These are phyloP conservation scores for Therioaphis trifolii DNA, from an alignment of 2,888 invertebrate genomes.

Conservation along the genomic window DNA sequence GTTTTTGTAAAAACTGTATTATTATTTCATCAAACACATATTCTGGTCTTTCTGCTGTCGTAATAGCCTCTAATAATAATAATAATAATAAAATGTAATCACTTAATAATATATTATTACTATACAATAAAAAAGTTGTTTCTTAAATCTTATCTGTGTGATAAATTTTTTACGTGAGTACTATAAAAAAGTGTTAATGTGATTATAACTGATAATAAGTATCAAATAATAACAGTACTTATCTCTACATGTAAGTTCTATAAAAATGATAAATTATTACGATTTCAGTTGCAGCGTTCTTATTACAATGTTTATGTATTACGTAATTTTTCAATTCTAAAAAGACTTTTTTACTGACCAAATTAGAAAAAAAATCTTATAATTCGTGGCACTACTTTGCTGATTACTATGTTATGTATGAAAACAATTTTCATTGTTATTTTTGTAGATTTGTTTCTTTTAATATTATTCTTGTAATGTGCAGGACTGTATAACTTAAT, in stretches of 20 bases:
- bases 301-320: constrained; percentile 1
- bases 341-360: constrained; percentile 16
- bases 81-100: too few relatives aligned
- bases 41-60: too few relatives aligned
- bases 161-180: too few relatives aligned
- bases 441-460: not conserved
- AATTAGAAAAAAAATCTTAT: not conserved
- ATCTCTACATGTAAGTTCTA: not conserved
- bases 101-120: too few relatives aligned
- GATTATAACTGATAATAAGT: constrained; percentile 32
- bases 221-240: constrained; percentile 41
- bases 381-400: not conserved
- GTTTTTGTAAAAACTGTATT: too few relatives aligned
- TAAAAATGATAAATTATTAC: constrained; percentile 40
- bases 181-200: not conserved
- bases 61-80: too few relatives aligned
- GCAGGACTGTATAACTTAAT: too few relatives aligned
- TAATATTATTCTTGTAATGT: too few relatives aligned
- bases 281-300: constrained; percentile 21
- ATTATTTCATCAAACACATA: too few relatives aligned
- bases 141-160: too few relatives aligned
- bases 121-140: too few relatives aligned
- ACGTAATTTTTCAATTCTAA: constrained; percentile 20
- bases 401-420: not conserved
- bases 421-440: constrained; percentile 24